Evolutionary conservation across 1,140 invertebrate genomes (phyloP).

Genomic region (Spodoptera litura): DNA sequence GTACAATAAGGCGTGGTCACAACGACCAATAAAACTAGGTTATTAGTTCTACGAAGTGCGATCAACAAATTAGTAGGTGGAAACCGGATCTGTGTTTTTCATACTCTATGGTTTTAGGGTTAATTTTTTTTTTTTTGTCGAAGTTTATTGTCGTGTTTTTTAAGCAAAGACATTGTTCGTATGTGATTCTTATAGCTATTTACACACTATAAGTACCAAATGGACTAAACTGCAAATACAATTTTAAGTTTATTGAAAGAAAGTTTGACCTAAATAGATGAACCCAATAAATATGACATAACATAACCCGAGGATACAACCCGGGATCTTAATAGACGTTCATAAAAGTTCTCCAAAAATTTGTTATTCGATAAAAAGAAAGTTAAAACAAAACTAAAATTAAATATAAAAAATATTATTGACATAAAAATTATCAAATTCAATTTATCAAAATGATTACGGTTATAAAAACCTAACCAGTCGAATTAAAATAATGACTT

Average conservation of each 20-base stretch:
- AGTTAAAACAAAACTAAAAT: neutral
- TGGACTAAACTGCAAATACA: no score
- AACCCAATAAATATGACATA: no score
- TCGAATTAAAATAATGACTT: conserved; percentile 42
- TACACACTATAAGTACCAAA: no score
- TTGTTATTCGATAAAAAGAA: no score
- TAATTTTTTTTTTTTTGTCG: neutral
- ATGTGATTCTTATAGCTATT: no score
- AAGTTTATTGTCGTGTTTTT: no score
- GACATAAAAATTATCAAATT: neutral
- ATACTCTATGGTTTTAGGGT: conserved; percentile 4
- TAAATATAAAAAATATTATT: conserved; percentile 3
- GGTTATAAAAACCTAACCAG: conserved; percentile 26
- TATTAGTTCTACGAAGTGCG: conserved; percentile 41
- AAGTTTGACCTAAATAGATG: no score
- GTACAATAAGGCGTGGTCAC: conserved; percentile 60
- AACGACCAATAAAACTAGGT: conserved; percentile 66
- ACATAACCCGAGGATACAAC: no score
- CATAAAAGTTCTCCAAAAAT: no score
- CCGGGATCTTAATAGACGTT: no score
- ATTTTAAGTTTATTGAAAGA: no score
- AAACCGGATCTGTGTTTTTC: neutral
- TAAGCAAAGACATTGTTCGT: no score
- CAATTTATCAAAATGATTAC: conserved; percentile 39
- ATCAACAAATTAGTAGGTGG: conserved; percentile 14